A percentile compares a stretch with the other conserved stretches of the same genome.
These are phyloP conservation scores for Menidia beryllina DNA, from an alignment of 2,113 vertebrate species.

Conservation along the genomic window DNA sequence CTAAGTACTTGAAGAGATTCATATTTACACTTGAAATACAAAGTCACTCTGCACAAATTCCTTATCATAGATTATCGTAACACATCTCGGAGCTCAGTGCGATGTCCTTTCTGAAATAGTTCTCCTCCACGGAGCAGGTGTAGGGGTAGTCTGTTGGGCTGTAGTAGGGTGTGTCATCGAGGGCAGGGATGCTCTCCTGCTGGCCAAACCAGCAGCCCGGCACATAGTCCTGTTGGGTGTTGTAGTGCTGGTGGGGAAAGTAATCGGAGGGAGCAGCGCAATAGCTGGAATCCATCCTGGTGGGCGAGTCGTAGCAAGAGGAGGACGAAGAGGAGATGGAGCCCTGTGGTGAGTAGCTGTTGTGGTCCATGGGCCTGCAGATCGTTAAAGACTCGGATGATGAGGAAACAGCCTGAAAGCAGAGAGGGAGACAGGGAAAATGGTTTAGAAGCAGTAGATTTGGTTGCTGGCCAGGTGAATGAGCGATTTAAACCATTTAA, in stretches of 20 bases:
- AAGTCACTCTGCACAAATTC: constrained; percentile 16
- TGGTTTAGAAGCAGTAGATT: too few species aligned
- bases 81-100: constrained; percentile 82
- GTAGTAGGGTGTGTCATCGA: constrained; percentile 74
- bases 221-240: constrained; percentile 70
- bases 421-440: not conserved
- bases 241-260: constrained; percentile 75
- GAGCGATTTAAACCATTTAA: too few species aligned
- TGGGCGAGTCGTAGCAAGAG: constrained; percentile 82
- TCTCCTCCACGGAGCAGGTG: constrained; percentile 70
- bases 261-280: constrained; percentile 70
- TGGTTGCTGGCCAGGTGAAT: too few species aligned
- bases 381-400: constrained; percentile 80
- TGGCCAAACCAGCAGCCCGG: constrained; percentile 69
- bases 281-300: constrained; percentile 80
- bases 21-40: constrained; percentile 49
- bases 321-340: constrained; percentile 82
- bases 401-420: constrained; percentile 81
- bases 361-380: constrained; percentile 82
- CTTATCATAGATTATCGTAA: constrained; percentile 84
- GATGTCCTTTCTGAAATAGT: constrained; percentile 84
- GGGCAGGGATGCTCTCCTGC: constrained; percentile 62
- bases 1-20: not conserved
- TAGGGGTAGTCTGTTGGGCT: constrained; percentile 80
- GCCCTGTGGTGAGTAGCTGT: constrained; percentile 84